A percentile compares a stretch with the other conserved stretches of the same genome.
Conservation (phyloP, 2,888 invertebrate species). For the Gerris lacustris region DNA sequence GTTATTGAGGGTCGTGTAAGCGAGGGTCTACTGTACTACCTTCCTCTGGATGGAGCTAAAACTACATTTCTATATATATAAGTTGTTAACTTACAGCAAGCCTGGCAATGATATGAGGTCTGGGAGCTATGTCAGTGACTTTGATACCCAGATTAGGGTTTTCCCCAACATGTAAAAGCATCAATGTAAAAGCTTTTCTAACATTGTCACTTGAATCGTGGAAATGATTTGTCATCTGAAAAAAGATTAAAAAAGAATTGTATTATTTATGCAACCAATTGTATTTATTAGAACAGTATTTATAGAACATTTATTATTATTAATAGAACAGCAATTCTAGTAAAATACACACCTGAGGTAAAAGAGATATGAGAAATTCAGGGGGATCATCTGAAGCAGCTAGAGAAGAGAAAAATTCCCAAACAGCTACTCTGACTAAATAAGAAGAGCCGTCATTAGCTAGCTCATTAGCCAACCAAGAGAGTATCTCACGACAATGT, state of each 20-base stretch:
- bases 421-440: slow-evolving; percentile 29
- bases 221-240: slow-evolving; percentile 25
- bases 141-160: slow-evolving; percentile 9
- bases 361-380: neutral
- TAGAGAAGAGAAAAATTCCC: slow-evolving; percentile 23
- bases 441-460: slow-evolving; percentile 25
- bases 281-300: neutral
- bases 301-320: neutral
- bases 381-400: no score
- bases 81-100: slow-evolving; percentile 28
- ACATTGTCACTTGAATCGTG: slow-evolving; percentile 31
- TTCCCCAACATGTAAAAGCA: slow-evolving; percentile 29
- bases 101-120: slow-evolving; percentile 26
- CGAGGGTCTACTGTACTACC: no score
- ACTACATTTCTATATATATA: neutral
- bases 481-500: slow-evolving; percentile 23
- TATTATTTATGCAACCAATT: neutral
- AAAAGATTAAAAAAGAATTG: slow-evolving; percentile 19
- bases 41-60: no score
- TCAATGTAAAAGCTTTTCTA: slow-evolving; percentile 29
- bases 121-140: slow-evolving; percentile 27
- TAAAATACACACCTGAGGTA: neutral
- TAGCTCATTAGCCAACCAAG: slow-evolving; percentile 23
- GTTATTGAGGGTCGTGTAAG: no score
- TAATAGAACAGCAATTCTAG: neutral